Evolutionary conservation across 1,140 invertebrate genomes (phyloP).

Genomic region (Sminthurides bifidus): DNA sequence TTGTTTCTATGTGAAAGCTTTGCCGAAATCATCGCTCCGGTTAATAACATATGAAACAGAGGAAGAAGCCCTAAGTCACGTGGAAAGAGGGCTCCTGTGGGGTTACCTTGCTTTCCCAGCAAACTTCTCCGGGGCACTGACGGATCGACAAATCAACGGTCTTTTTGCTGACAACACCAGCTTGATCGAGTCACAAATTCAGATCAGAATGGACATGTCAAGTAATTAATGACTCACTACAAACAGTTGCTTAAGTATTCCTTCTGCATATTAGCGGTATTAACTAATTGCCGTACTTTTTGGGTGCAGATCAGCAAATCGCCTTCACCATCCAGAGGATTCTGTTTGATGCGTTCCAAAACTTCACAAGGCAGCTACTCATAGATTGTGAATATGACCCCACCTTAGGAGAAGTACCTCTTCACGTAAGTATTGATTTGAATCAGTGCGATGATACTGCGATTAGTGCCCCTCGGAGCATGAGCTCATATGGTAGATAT

Average conservation of each 20-base stretch:
- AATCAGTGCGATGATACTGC: no score
- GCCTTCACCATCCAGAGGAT: constrained; percentile 67
- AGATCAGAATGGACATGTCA: constrained; percentile 81
- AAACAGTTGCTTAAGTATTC: not conserved
- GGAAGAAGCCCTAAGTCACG: constrained; percentile 54
- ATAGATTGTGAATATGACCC: constrained; percentile 59
- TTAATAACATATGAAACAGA: constrained; percentile 52
- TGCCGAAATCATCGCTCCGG: constrained; percentile 39
- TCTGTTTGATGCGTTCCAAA: constrained; percentile 63
- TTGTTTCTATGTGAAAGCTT: constrained; percentile 58
- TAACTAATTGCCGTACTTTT: constrained; percentile 16
- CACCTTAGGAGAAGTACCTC: constrained; percentile 66
- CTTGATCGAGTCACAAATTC: constrained; percentile 65
- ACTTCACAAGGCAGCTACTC: constrained; percentile 58
- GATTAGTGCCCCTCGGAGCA: no score
- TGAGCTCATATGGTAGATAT: no score
- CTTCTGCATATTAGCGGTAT: constrained; percentile 3
- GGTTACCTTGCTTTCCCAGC: constrained; percentile 70
- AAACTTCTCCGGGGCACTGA: constrained; percentile 71
- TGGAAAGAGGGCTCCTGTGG: constrained; percentile 65
- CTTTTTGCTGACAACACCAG: constrained; percentile 59
- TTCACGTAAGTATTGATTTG: constrained; percentile 38
- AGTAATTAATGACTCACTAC: constrained; percentile 49
- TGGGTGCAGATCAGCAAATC: constrained; percentile 73
- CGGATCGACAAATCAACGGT: constrained; percentile 55